Evolutionary conservation across 53 echinoderm and acorn worm species (phyloP).

Genomic region (Arbacia lixula): DNA sequence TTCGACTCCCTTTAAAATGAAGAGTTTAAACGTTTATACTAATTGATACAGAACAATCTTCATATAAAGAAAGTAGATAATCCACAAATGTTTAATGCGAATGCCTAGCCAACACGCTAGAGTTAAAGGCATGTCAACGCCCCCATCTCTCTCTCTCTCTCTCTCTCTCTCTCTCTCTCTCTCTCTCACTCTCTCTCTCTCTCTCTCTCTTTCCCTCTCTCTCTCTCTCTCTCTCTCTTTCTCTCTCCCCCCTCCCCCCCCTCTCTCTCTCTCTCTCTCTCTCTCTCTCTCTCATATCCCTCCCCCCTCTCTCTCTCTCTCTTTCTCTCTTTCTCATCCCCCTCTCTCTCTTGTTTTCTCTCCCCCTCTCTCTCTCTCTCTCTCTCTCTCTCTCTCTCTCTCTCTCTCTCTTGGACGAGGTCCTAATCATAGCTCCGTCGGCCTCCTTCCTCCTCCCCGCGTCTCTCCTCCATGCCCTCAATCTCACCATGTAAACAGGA

Average conservation of each 20-base stretch:
- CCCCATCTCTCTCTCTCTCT: background rate
- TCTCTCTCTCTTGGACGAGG: background rate
- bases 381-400: background rate
- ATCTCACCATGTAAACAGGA: slow-evolving; percentile 46
- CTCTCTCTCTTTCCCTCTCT: background rate
- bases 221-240: background rate
- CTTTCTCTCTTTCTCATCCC: background rate
- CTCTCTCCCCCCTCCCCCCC: background rate
- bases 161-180: background rate
- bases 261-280: background rate
- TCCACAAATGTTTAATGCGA: too few species aligned
- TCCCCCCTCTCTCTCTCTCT: background rate
- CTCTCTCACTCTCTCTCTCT: background rate
- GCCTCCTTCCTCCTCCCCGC: background rate
- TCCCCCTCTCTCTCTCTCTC: background rate
- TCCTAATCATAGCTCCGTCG: background rate
- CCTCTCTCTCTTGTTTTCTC: background rate
- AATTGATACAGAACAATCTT: too few species aligned
- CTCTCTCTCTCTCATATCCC: background rate
- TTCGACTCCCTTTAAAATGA: too few species aligned
- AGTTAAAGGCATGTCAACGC: too few species aligned
- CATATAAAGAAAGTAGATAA: too few species aligned
- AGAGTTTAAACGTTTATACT: too few species aligned
- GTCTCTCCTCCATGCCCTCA: slow-evolving; percentile 4
- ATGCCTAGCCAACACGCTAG: too few species aligned